Conservation (phyloP, 2,797 vertebrate genomes). For the Podargus strigoides region DNA sequence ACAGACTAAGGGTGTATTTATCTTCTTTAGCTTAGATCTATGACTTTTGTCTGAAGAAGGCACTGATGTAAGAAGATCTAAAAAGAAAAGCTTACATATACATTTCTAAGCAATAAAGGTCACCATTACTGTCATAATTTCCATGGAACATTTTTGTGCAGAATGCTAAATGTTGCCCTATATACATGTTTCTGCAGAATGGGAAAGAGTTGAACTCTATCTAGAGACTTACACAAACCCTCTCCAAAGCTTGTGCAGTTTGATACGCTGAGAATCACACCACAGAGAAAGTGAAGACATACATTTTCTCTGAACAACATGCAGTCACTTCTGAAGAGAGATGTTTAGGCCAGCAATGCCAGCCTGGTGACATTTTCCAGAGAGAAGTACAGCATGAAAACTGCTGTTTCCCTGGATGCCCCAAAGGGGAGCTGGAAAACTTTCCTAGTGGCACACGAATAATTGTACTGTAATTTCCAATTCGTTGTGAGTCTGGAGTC, state of each 20-base stretch:
- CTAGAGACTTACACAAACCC: neutral
- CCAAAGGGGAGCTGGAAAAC: neutral
- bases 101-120: neutral
- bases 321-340: neutral
- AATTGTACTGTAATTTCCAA: neutral
- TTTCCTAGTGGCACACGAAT: neutral
- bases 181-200: neutral
- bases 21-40: neutral
- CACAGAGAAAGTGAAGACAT: neutral
- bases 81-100: neutral
- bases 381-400: neutral
- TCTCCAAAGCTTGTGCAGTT: neutral
- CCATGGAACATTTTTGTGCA: neutral
- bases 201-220: neutral
- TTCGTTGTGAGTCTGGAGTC: neutral
- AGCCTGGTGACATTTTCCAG: conserved; percentile 1
- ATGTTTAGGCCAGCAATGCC: neutral
- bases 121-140: neutral
- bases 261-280: neutral
- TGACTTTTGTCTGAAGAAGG: neutral
- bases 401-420: neutral
- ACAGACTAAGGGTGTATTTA: neutral
- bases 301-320: neutral
- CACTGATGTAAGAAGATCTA: neutral
- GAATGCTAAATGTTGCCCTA: neutral